These are phyloP conservation scores for Camponotus vicinus DNA, from an alignment of 1,140 invertebrate genomes.

Conservation along the genomic window DNA sequence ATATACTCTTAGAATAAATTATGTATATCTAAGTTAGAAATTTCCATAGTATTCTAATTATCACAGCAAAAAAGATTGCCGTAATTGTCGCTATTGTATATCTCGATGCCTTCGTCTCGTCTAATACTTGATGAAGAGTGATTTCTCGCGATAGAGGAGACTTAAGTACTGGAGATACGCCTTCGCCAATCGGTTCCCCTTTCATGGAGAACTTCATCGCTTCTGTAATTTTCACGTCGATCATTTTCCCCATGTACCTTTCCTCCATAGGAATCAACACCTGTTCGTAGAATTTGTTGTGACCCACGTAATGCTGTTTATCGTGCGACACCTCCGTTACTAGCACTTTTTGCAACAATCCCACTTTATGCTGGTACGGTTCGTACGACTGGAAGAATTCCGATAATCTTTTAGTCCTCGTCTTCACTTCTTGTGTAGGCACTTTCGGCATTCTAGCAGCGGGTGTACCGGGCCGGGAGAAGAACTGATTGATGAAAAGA, in stretches of 20 bases:
- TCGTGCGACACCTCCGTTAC: slow-evolving; percentile 98
- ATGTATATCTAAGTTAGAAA: slow-evolving; percentile 61
- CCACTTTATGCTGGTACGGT: slow-evolving; percentile 93
- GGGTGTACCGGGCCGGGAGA: slow-evolving; percentile 97
- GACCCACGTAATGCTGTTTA: slow-evolving; percentile 95
- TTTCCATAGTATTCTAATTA: slow-evolving; percentile 78
- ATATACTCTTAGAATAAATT: slow-evolving; percentile 1
- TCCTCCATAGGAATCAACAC: slow-evolving; percentile 93
- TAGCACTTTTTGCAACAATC: slow-evolving; percentile 92
- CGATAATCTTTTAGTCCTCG: slow-evolving; percentile 94
- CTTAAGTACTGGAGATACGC: slow-evolving; percentile 63
- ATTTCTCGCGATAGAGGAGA: slow-evolving; percentile 65
- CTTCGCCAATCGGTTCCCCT: slow-evolving; percentile 88
- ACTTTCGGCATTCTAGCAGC: slow-evolving; percentile 95
- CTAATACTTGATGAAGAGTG: slow-evolving; percentile 68
- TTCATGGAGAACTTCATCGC: slow-evolving; percentile 96
- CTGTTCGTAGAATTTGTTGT: slow-evolving; percentile 99
- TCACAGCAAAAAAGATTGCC: slow-evolving; percentile 73
- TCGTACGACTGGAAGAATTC: slow-evolving; percentile 97
- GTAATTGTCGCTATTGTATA: slow-evolving; percentile 70
- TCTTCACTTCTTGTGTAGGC: slow-evolving; percentile 95
- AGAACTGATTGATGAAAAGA: slow-evolving; percentile 99
- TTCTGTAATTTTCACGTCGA: slow-evolving; percentile 92
- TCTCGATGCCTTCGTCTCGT: slow-evolving; percentile 66
- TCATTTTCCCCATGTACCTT: slow-evolving; percentile 93